Evolutionary conservation across 2,888 invertebrate species (phyloP).

Genomic region (Capitulum mitella): DNA sequence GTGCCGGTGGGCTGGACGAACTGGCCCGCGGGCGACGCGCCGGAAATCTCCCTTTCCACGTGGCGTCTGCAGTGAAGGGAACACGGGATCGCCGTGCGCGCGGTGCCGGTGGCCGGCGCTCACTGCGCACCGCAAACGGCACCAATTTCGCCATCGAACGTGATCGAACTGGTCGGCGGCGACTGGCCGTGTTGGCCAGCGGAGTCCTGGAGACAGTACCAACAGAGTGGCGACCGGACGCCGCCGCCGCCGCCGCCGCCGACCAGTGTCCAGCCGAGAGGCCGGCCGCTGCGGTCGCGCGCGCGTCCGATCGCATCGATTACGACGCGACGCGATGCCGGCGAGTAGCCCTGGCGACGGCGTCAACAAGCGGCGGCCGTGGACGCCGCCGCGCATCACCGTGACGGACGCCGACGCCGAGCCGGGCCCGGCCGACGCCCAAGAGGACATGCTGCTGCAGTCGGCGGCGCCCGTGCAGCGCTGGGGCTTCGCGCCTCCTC

Average conservation of each 20-base stretch:
- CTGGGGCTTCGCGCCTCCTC: neutral
- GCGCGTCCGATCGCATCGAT: neutral
- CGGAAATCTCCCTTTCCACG: too few relatives aligned
- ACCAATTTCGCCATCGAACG: neutral
- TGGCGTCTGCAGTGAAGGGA: too few relatives aligned
- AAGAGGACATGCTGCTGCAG: neutral
- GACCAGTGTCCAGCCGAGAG: neutral
- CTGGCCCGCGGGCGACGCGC: too few relatives aligned
- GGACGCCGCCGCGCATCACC: slow-evolving; percentile 5
- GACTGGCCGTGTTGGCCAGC: neutral
- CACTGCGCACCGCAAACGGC: too few relatives aligned
- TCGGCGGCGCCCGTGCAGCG: neutral
- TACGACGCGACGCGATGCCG: neutral
- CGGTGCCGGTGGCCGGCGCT: too few relatives aligned
- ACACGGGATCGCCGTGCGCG: too few relatives aligned
- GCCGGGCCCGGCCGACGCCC: neutral
- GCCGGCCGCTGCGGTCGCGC: neutral
- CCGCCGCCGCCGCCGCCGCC: neutral
- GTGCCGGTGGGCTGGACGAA: too few relatives aligned
- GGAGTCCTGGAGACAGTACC: neutral
- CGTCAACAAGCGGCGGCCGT: neutral
- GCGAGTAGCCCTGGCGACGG: slow-evolving; percentile 11
- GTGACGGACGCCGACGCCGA: neutral
- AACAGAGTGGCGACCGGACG: neutral
- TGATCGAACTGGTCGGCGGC: neutral